Conservation (phyloP, 35 echinoderm and acorn worm species). For the Antedon bifida region DNA sequence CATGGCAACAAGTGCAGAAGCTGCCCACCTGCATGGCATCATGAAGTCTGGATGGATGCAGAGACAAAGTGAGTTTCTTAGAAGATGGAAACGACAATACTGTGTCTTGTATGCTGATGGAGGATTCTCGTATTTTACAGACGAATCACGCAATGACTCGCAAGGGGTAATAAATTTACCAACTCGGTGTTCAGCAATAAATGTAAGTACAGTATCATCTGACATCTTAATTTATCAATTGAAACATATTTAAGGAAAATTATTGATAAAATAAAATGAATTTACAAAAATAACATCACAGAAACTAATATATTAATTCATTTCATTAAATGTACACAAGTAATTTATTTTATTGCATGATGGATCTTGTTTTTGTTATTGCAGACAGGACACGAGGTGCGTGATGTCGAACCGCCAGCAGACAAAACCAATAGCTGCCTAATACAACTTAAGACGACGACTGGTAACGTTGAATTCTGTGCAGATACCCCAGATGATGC, state of each 20-base stretch:
- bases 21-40: neutral
- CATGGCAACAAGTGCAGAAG: neutral
- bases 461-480: slow-evolving; percentile 20
- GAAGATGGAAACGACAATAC: slow-evolving; percentile 28
- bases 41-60: slow-evolving; percentile 34
- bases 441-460: slow-evolving; percentile 13
- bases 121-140: slow-evolving; percentile 17
- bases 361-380: neutral
- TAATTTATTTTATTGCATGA: neutral
- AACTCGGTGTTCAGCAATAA: neutral
- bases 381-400: slow-evolving; percentile 13
- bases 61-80: slow-evolving; percentile 27
- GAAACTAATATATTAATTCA: too few relatives aligned
- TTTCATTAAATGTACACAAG: too few relatives aligned
- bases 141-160: slow-evolving; percentile 16
- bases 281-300: too few relatives aligned
- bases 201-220: neutral
- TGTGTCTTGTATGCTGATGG: slow-evolving; percentile 31
- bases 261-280: too few relatives aligned
- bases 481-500: slow-evolving; percentile 34
- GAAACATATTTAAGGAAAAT: too few relatives aligned
- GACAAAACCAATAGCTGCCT: slow-evolving; percentile 29
- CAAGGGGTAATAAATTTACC: slow-evolving; percentile 22
- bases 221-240: too few relatives aligned
- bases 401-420: slow-evolving; percentile 5